Evolutionary conservation across 1,140 invertebrate genomes (phyloP), one percentile per base, ranked within the genome.

Genomic region (Drosophila watanabei): DNA sequence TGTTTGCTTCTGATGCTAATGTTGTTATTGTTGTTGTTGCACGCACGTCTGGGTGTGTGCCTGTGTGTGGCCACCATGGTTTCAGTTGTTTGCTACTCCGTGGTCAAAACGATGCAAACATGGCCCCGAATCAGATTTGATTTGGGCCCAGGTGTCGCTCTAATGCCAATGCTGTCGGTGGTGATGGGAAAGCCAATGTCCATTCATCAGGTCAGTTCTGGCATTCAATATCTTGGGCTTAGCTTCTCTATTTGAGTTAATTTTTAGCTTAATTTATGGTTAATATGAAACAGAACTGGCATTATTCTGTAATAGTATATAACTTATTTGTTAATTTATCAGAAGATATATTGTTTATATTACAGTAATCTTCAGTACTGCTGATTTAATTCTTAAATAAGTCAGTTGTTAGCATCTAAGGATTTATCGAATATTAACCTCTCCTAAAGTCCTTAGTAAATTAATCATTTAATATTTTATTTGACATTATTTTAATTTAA

Each of bases 91-190:
- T 75, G 52, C 62, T 78, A 16, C 73, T 68, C 20, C 52, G 46
- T 58, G 61, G 79, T 39, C 28, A 52, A 48, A 56, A 46, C 46
- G 43, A 41, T 46, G 49, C 76, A 86, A 86, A 87, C 35, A 76
- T 57, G 56, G 56, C 43, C 62, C 45, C 28, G 33, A 70, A 78
- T 63, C 54, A 49, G 70, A 39, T 72, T 60, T 82, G 73, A 82
- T 78, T 63, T 78, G 51, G 43, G 73, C 46, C 48, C 73, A 68
- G 80, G 56, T 82, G 72, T 61, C 59, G 51, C 45, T 33, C 56
- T 66, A 33, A 37, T 60, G 54, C 61, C 45, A 33, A 30, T 11
- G 49, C 60, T 28, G 30, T 45, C 24, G 16, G 57, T 35, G 28
- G 13, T 48, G 32, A 33, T 57, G 28, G 33, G 3, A 14, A 32